Evolutionary conservation across 2,113 vertebrate species (phyloP).

Genomic region (Kryptolebias marmoratus): DNA sequence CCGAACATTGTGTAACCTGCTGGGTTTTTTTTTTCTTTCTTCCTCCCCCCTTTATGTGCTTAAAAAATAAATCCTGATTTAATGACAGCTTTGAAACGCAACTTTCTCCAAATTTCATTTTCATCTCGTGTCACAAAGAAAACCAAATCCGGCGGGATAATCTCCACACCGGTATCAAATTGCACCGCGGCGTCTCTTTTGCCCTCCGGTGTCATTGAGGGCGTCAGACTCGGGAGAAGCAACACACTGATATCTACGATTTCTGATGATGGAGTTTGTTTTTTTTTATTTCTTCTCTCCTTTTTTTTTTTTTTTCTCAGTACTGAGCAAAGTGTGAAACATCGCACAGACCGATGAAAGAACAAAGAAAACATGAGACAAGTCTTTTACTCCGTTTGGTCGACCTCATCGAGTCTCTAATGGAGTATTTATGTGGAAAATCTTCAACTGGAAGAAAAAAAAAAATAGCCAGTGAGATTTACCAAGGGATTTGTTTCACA

Average conservation of each 20-base stretch:
- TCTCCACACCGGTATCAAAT: constrained; percentile 65
- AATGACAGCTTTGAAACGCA: constrained; percentile 65
- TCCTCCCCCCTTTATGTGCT: constrained; percentile 35
- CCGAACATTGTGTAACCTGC: constrained; percentile 40
- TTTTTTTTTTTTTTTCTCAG: background rate
- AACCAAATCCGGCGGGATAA: constrained; percentile 77
- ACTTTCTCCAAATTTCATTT: constrained; percentile 72
- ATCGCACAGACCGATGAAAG: background rate
- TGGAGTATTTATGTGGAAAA: constrained; percentile 22
- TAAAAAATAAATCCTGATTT: constrained; percentile 71
- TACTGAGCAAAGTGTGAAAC: background rate
- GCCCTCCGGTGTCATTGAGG: constrained; percentile 67
- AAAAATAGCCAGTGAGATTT: constrained; percentile 47
- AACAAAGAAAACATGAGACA: background rate
- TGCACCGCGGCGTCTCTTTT: constrained; percentile 61
- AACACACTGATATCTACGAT: constrained; percentile 6
- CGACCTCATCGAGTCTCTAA: constrained; percentile 11
- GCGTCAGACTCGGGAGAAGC: constrained; percentile 20
- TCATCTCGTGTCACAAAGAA: constrained; percentile 74
- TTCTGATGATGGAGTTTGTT: background rate
- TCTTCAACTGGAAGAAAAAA: constrained; percentile 17
- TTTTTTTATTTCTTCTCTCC: background rate
- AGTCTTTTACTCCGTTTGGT: background rate
- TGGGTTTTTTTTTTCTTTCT: too few species aligned
- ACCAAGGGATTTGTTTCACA: constrained; percentile 62